These are phyloP conservation scores for Actenoides hombroni DNA, from an alignment of 2,113 vertebrate genomes.

Conservation along the genomic window DNA sequence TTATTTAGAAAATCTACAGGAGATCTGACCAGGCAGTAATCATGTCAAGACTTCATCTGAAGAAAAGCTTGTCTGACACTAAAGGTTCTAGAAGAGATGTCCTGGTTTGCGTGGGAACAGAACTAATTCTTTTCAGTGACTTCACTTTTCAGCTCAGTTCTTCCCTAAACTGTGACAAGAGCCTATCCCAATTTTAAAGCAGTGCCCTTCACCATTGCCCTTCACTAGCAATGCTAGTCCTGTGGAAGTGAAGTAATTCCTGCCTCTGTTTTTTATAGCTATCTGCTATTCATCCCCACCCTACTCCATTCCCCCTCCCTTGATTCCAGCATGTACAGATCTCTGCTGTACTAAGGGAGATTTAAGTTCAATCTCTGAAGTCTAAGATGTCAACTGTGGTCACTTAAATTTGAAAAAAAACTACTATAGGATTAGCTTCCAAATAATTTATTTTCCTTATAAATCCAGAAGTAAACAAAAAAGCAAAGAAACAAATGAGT, in stretches of 20 bases:
- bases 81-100: background rate
- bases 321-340: background rate
- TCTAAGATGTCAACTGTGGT: background rate
- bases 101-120: too few relatives aligned
- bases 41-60: background rate
- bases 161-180: background rate
- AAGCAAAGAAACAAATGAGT: background rate
- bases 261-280: slow-evolving; percentile 30
- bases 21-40: background rate
- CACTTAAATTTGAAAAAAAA: background rate
- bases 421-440: background rate
- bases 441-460: background rate
- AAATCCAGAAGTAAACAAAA: background rate
- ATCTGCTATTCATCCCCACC: background rate
- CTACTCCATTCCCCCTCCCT: background rate
- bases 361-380: background rate
- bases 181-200: background rate
- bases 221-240: background rate
- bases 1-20: background rate
- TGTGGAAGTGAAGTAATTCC: background rate
- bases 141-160: too few relatives aligned
- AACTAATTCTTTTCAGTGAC: too few relatives aligned
- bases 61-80: background rate
- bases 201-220: background rate
- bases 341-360: background rate